Evolutionary conservation across 2,113 vertebrate genomes (phyloP).

Genomic region (Hyla sarda): DNA sequence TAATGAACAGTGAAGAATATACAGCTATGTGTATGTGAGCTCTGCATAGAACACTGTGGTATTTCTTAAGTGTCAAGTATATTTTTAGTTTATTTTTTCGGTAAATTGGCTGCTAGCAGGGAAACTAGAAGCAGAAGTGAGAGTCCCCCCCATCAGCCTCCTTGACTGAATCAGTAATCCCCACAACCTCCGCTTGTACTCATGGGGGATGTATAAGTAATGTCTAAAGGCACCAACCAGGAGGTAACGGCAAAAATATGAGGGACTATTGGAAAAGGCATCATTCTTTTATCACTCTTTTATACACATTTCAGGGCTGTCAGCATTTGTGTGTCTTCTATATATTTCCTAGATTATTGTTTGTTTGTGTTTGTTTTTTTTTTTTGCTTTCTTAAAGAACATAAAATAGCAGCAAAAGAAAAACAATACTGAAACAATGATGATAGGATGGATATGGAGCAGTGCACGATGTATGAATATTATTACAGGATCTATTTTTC

Average conservation of each 20-base stretch:
- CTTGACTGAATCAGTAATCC: not conserved
- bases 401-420: too few relatives aligned
- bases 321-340: not conserved
- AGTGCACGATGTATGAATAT: not conserved
- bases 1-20: not conserved
- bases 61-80: not conserved
- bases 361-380: too few relatives aligned
- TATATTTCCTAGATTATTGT: too few relatives aligned
- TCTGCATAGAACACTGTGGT: not conserved
- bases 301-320: not conserved
- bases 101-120: conserved; percentile 44
- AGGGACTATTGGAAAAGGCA: not conserved
- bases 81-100: conserved; percentile 48
- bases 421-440: too few relatives aligned
- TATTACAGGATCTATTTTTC: not conserved
- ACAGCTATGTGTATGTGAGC: not conserved
- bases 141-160: conserved; percentile 32
- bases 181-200: not conserved
- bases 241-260: not conserved
- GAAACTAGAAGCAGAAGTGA: conserved; percentile 57
- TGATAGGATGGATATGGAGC: not conserved
- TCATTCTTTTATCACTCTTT: not conserved
- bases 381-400: too few relatives aligned
- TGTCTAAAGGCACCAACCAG: not conserved
- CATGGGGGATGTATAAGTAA: not conserved